Percentiles rank a stretch among this genome's conserved stretches.
These are phyloP conservation scores for Petroica traversi DNA, from an alignment of 2,113 vertebrate species.

Conservation along the genomic window DNA sequence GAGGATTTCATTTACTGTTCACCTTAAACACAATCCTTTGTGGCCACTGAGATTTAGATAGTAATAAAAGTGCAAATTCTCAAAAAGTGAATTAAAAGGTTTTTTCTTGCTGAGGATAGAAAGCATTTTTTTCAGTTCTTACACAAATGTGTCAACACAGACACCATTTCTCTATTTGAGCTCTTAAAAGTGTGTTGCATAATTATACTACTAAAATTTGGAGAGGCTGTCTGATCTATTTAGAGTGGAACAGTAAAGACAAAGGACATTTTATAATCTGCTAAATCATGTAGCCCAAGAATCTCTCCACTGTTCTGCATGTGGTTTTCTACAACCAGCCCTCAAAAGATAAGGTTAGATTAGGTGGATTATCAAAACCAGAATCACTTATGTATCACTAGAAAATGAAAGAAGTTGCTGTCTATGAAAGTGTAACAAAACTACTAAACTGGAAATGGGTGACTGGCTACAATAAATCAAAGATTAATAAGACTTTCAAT, in stretches of 20 bases:
- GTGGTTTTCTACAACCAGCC: neutral
- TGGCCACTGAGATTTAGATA: neutral
- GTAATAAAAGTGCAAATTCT: neutral
- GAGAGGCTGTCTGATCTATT: neutral
- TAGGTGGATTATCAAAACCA: conserved; percentile 5
- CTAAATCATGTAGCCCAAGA: neutral
- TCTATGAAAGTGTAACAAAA: conserved; percentile 14
- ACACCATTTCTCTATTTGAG: neutral
- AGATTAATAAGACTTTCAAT: conserved; percentile 19
- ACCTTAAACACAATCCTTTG: neutral
- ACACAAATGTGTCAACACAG: neutral
- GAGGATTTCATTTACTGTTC: neutral
- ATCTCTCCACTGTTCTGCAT: neutral
- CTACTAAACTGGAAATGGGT: conserved; percentile 32
- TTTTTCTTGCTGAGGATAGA: neutral
- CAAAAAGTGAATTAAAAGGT: neutral
- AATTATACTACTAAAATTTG: neutral
- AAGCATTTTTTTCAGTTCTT: neutral
- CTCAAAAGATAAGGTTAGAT: neutral
- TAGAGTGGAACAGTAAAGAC: neutral
- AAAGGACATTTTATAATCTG: conserved; percentile 13
- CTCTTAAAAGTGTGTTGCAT: neutral
- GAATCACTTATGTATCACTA: neutral
- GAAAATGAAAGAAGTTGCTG: conserved; percentile 30
- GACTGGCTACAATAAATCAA: conserved; percentile 19